phyloP scores from a whole-genome alignment of 2,888 invertebrate species.

The Eupithecia insigniata region DNA sequence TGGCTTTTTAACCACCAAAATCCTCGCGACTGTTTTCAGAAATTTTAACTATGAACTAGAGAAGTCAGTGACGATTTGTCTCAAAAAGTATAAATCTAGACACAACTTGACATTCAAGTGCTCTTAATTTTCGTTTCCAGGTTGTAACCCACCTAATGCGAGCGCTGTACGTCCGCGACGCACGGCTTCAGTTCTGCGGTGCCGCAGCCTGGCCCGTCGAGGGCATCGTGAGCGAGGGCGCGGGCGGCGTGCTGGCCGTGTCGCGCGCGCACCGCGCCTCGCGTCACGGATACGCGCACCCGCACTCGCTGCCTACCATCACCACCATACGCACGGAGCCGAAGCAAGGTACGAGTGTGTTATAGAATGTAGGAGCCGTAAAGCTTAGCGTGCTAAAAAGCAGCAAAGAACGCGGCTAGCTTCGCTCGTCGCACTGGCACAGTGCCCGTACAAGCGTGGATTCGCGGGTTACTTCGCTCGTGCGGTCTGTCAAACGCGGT shows the following conservation, averaged over 20 bases:
- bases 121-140: constrained; percentile 57
- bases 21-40: neutral
- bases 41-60: neutral
- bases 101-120: neutral
- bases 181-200: constrained; percentile 85
- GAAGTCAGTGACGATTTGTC: neutral
- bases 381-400: neutral
- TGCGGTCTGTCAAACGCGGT: too few species aligned
- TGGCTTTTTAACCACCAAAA: neutral
- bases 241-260: constrained; percentile 62
- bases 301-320: constrained; percentile 29
- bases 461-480: too few species aligned
- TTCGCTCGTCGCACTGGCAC: too few species aligned
- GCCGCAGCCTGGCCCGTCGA: constrained; percentile 62
- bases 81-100: neutral
- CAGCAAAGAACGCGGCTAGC: too few species aligned
- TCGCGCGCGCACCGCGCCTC: constrained; percentile 47
- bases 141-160: constrained; percentile 89
- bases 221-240: constrained; percentile 75
- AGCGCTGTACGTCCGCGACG: constrained; percentile 93
- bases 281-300: constrained; percentile 25
- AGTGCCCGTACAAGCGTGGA: too few species aligned
- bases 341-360: constrained; percentile 40
- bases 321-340: constrained; percentile 9
- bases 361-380: neutral